Percentiles rank a stretch among this genome's conserved stretches.
These are phyloP conservation scores for Sarcophaga rosellei DNA, from an alignment of 2,888 invertebrate genomes.

Conservation along the genomic window DNA sequence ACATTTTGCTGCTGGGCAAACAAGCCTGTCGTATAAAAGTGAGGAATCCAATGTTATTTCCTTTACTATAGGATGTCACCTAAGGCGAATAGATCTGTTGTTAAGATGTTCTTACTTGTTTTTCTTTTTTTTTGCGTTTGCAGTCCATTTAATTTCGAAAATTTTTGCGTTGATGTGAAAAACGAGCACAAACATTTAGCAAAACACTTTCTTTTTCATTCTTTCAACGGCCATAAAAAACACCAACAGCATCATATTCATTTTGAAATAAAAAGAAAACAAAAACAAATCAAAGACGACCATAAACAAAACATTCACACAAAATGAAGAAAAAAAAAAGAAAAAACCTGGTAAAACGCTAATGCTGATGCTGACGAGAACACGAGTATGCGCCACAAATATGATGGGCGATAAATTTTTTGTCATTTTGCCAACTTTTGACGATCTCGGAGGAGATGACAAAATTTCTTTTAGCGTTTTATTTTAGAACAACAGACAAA, in stretches of 20 bases:
- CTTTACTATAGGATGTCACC: too few species aligned
- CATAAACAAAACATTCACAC: neutral
- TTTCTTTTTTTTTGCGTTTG: neutral
- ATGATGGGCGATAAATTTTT: neutral
- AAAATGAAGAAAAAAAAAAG: neutral
- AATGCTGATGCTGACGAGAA: neutral
- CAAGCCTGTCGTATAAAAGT: too few species aligned
- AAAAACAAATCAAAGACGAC: neutral
- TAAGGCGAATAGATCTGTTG: too few species aligned
- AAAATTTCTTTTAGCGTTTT: conserved; percentile 18
- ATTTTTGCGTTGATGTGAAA: conserved; percentile 35
- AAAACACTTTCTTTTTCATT: neutral
- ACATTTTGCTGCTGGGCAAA: too few species aligned
- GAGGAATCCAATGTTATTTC: too few species aligned
- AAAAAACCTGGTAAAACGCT: conserved; percentile 20
- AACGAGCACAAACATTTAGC: conserved; percentile 40
- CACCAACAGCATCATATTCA: neutral
- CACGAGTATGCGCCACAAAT: neutral
- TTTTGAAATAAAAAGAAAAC: neutral
- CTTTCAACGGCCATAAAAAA: neutral
- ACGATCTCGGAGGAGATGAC: conserved; percentile 18
- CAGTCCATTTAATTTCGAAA: neutral
- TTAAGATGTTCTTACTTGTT: neutral
- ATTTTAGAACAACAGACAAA: neutral
- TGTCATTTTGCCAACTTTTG: conserved; percentile 50